phyloP scores from a whole-genome alignment of 2,113 vertebrate species.

The Sula dactylatra region DNA sequence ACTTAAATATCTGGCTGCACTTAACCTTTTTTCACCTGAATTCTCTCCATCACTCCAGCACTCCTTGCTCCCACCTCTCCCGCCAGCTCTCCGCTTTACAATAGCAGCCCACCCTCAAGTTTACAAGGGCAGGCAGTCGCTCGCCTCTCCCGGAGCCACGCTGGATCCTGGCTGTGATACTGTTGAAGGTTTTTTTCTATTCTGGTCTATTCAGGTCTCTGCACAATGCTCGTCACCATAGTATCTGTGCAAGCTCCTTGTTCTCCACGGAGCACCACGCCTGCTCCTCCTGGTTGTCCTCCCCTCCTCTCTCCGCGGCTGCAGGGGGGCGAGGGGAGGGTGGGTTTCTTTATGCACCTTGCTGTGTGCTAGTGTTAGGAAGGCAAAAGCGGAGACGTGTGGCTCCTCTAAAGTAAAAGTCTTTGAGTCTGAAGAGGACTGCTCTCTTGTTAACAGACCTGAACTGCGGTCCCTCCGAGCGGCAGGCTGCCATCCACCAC shows the following conservation, averaged over 20 bases:
- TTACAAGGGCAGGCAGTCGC: not conserved
- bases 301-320: not conserved
- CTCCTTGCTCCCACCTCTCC: not conserved
- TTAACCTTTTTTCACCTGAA: slow-evolving; percentile 58
- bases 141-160: not conserved
- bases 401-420: not conserved
- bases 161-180: slow-evolving; percentile 18
- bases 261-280: not conserved
- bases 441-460: not conserved
- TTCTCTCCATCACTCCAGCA: not conserved
- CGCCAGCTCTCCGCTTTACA: not conserved
- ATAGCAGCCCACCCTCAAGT: slow-evolving; percentile 27
- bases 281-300: not conserved
- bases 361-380: not conserved
- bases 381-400: not conserved
- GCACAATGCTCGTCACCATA: slow-evolving; percentile 43
- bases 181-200: not conserved
- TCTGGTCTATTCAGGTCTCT: slow-evolving; percentile 17
- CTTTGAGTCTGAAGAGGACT: not conserved
- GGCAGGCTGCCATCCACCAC: not conserved
- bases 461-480: accelerated
- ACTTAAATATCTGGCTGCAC: slow-evolving; percentile 55
- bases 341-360: not conserved
- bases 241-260: not conserved
- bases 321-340: not conserved